Base-by-base conservation (phyloP, 2,113 vertebrate species). In the Oryzias javanicus region DNA sequence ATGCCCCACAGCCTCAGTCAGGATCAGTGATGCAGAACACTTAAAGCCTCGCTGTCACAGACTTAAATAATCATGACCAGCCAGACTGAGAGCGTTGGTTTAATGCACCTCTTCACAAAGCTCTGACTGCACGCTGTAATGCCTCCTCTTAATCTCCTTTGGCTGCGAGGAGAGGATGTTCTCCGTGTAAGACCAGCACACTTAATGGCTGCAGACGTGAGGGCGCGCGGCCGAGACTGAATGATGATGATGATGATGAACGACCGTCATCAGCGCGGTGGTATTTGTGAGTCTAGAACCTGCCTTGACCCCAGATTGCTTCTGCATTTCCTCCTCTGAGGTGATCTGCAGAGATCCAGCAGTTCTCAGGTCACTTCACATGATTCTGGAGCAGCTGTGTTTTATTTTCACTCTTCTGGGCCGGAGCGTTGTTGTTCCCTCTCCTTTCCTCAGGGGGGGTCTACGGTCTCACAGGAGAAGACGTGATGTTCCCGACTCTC, bases 91-190 rank as follows among this genome's bases (percentile, higher is more conserved):
- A 18, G 13, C 27, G 71, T 41, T 55, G 24, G 67, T 76, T 86
- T 79, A 87, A 82, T 79, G 64, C 65, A 77, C 47, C 54, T 62
- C 73, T 45, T 46, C 2, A 66, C 74, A 83, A 82, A 74, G 64
- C 77, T 76, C 70, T 68, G 56, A 70, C 62, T 62, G 72, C 59
- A 27, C 57, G 45, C 57, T 67, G 55, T 52, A 74, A 86, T 61
- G 71, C 67, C 59, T 72, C 78, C 64, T 17, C 67, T 72, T 84
- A 82, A 87, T 87, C 86, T 65, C 42, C 81, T 86, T 73, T 68
- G 59, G 72, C 74, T 55, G 62, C 17, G 49, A 76, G 73, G 44
- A 81, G 72, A 74, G 70, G 74, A 82, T 76, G 81, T 81, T 76
- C 82, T 71, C 73, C 10, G 10, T 35, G 35, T 35, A 68, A 76